Evolutionary conservation across 1,140 invertebrate species (phyloP).

Genomic region (Leptinotarsa defecta): DNA sequence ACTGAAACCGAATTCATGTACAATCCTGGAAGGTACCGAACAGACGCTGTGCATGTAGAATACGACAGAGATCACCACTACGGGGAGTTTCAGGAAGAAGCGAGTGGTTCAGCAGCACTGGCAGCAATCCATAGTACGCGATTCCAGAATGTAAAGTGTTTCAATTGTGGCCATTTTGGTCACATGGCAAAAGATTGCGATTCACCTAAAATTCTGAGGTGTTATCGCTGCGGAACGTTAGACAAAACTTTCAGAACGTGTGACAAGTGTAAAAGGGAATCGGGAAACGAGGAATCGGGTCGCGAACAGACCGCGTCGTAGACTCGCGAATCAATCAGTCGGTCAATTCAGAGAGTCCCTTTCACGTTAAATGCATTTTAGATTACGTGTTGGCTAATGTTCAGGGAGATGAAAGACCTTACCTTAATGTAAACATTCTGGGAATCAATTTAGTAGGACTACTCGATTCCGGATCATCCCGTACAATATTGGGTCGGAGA

Average conservation of each 20-base stretch:
- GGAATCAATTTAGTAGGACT: not conserved
- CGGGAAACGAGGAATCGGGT: conserved; percentile 9
- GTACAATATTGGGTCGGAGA: conserved; percentile 3
- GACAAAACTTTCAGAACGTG: not conserved
- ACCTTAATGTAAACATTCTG: conserved; percentile 16
- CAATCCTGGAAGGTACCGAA: not conserved
- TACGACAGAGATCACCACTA: not conserved
- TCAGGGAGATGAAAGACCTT: conserved; percentile 10
- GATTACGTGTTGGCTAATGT: conserved; percentile 10
- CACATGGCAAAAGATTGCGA: conserved; percentile 10
- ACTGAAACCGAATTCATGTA: not conserved
- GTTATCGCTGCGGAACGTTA: conserved; percentile 10
- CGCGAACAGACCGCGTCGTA: conserved; percentile 1
- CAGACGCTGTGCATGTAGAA: not conserved
- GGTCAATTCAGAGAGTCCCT: not conserved
- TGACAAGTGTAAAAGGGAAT: not conserved
- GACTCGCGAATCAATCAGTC: not conserved
- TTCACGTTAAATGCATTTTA: conserved; percentile 2
- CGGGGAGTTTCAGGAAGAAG: not conserved
- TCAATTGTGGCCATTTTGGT: not conserved
- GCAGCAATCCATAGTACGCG: not conserved
- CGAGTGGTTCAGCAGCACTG: not conserved
- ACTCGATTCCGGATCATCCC: conserved; percentile 16
- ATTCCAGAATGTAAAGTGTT: not conserved
- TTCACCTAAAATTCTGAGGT: not conserved